A percentile compares a stretch with the other conserved stretches of the same genome.
phyloP scores from a whole-genome alignment of 2,888 invertebrate species.

The Pilophorus perplexus region DNA sequence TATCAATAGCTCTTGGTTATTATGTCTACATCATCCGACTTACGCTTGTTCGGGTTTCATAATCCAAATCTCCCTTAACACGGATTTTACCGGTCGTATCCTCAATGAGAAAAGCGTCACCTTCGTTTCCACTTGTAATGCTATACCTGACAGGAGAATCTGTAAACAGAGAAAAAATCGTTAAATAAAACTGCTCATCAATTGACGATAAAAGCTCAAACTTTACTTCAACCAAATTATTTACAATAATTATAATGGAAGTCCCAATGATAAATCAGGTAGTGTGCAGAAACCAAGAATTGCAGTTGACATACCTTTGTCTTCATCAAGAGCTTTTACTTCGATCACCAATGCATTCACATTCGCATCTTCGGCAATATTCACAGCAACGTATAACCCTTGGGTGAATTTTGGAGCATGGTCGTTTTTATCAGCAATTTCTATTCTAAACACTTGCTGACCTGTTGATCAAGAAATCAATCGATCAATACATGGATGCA shows the following conservation, averaged over 20 bases:
- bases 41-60: slow-evolving; percentile 70
- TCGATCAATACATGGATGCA: neutral
- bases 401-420: slow-evolving; percentile 88
- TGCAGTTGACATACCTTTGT: slow-evolving; percentile 70
- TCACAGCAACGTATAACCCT: slow-evolving; percentile 67
- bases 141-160: slow-evolving; percentile 83
- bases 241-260: neutral
- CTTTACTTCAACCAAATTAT: neutral
- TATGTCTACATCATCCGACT: too few relatives aligned
- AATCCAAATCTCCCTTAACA: slow-evolving; percentile 72
- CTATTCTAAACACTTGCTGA: slow-evolving; percentile 81
- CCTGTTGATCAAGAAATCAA: slow-evolving; percentile 52
- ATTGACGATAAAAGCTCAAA: too few relatives aligned
- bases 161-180: slow-evolving; percentile 48
- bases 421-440: slow-evolving; percentile 94
- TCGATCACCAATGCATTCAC: slow-evolving; percentile 78
- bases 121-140: slow-evolving; percentile 81
- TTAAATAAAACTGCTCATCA: too few relatives aligned
- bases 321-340: slow-evolving; percentile 82
- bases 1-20: too few relatives aligned
- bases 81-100: slow-evolving; percentile 80
- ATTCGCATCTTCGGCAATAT: slow-evolving; percentile 79
- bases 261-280: neutral
- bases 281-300: neutral
- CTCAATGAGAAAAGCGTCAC: slow-evolving; percentile 82